phyloP scores from a whole-genome alignment of 2,888 invertebrate genomes.

The Patella caerulea region DNA sequence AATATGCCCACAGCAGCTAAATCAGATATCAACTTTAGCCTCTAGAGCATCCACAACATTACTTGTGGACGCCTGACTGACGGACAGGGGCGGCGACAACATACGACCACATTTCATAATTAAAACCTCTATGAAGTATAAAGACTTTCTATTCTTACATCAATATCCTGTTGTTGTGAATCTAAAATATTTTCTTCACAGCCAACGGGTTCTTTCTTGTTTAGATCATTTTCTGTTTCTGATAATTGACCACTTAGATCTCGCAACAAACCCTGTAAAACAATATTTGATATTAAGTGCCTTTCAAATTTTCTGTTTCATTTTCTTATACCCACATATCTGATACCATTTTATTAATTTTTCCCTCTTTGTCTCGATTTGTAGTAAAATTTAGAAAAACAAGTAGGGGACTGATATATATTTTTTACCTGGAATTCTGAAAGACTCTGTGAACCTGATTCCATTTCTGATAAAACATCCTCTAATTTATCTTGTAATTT shows the following conservation, averaged over 20 bases:
- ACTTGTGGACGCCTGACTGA: no score
- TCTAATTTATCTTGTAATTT: conserved; percentile 77
- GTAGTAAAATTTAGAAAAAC: background rate
- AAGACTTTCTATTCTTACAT: conserved; percentile 48
- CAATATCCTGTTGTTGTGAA: conserved; percentile 85
- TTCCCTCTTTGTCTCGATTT: background rate
- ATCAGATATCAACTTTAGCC: no score
- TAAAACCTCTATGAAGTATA: no score
- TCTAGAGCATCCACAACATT: no score
- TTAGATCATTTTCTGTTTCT: conserved; percentile 86
- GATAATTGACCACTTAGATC: conserved; percentile 82
- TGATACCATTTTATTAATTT: background rate
- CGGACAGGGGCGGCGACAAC: no score
- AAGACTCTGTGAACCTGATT: conserved; percentile 79
- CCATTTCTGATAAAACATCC: conserved; percentile 58
- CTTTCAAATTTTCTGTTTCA: no score
- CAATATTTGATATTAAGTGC: no score
- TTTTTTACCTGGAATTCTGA: conserved; percentile 74
- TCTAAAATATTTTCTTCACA: conserved; percentile 89
- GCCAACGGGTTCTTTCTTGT: conserved; percentile 87
- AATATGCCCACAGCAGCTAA: no score
- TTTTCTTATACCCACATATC: no score
- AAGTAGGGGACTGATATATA: background rate
- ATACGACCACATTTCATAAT: no score
- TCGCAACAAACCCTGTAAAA: conserved; percentile 82